These are phyloP conservation scores for Clarias magur DNA, from an alignment of 2,113 vertebrate species.

Conservation along the genomic window DNA sequence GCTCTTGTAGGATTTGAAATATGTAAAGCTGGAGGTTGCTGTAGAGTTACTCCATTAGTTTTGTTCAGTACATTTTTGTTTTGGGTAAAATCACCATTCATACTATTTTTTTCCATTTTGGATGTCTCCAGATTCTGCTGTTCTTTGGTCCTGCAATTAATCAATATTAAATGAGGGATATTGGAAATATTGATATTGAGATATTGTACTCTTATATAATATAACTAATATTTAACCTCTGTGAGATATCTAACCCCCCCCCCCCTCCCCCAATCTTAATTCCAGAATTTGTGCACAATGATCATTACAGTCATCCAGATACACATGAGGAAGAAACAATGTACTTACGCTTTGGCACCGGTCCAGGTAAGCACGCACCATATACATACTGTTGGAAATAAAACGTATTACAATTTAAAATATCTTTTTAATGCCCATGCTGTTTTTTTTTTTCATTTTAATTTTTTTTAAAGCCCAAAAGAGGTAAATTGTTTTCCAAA, in stretches of 20 bases:
- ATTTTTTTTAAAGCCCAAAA: not conserved
- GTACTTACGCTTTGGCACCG: not conserved
- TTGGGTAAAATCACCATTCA: not conserved
- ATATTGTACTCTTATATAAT: not conserved
- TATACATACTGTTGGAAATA: not conserved
- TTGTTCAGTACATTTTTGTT: not conserved
- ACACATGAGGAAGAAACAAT: too few relatives aligned
- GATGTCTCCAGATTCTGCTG: not conserved
- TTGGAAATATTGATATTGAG: not conserved
- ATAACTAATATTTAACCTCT: not conserved
- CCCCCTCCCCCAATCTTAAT: not conserved
- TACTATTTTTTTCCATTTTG: not conserved
- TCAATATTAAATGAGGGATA: not conserved
- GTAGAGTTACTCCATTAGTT: not conserved
- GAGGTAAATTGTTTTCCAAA: not conserved
- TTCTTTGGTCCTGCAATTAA: not conserved
- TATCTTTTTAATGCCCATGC: not conserved
- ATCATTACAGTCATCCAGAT: not conserved
- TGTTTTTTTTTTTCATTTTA: not conserved
- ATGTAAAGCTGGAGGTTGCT: not conserved
- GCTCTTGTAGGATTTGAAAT: not conserved
- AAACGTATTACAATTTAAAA: not conserved
- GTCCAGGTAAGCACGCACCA: slow-evolving; percentile 20
- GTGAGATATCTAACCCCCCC: not conserved
- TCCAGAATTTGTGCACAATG: not conserved